phyloP scores from a whole-genome alignment of 2,113 vertebrate species.

The Gobio gobio region DNA sequence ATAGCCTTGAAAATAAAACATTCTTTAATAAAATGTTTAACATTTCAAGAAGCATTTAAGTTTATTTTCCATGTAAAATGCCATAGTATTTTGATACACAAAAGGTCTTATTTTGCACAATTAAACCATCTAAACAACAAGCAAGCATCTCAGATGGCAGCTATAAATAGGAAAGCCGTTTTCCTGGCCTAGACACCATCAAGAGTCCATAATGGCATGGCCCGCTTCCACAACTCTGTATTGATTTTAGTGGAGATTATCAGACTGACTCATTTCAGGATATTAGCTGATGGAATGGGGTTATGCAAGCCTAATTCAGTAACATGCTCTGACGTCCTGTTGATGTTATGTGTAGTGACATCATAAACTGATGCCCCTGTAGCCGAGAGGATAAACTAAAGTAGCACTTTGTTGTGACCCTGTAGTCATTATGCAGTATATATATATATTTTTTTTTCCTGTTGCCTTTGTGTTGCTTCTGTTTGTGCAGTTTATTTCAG shows the following conservation, averaged over 20 bases:
- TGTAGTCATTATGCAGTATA: neutral
- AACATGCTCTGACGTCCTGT: conserved; percentile 65
- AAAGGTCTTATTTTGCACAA: neutral
- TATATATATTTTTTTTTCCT: neutral
- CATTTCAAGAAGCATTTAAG: neutral
- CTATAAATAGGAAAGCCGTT: conserved; percentile 27
- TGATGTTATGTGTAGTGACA: conserved; percentile 50
- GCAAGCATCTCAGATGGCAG: conserved; percentile 13
- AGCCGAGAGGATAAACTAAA: neutral
- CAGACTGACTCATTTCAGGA: conserved; percentile 70
- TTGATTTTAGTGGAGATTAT: conserved; percentile 71
- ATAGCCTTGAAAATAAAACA: neutral
- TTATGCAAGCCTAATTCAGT: conserved; percentile 70
- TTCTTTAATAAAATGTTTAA: neutral
- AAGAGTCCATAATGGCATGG: conserved; percentile 43
- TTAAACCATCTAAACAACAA: neutral
- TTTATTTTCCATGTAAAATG: neutral
- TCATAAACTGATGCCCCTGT: conserved; percentile 17
- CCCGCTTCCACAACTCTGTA: conserved; percentile 67
- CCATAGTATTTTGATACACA: neutral
- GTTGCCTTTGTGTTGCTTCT: neutral
- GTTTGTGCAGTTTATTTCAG: neutral
- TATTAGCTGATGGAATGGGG: conserved; percentile 59
- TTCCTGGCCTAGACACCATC: conserved; percentile 29
- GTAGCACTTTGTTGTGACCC: neutral